These are phyloP conservation scores for Urocolius indicus DNA, from an alignment of 2,113 vertebrate species.

Conservation along the genomic window DNA sequence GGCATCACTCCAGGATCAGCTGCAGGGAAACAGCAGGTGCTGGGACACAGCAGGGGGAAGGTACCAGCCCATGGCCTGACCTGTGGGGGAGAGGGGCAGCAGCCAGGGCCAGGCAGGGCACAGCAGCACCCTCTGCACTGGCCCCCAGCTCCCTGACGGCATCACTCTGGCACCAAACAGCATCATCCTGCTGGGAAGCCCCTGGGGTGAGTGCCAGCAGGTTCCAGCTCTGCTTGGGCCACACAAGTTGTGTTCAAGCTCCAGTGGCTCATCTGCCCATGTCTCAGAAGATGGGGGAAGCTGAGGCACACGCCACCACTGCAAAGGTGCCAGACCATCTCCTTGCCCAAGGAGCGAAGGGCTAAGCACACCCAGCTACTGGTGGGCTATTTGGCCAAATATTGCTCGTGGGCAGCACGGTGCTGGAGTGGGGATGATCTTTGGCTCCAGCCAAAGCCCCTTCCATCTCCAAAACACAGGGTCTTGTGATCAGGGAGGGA, in stretches of 20 bases:
- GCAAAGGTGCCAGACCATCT: no score
- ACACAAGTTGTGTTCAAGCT: background rate
- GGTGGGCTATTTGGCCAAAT: background rate
- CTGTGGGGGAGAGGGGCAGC: background rate
- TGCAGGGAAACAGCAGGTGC: background rate
- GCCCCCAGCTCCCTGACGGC: background rate
- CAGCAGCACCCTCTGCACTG: background rate
- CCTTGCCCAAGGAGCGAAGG: background rate
- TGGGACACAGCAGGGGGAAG: background rate
- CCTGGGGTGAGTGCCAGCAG: background rate
- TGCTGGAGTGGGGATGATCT: no score
- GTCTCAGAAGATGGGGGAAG: background rate
- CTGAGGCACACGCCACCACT: background rate
- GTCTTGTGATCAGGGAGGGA: background rate
- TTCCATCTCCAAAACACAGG: background rate
- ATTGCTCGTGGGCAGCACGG: background rate
- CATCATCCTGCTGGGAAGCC: background rate
- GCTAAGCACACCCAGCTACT: background rate
- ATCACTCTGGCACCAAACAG: accelerated
- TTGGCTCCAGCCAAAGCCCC: background rate
- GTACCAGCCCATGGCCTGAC: background rate
- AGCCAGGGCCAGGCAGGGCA: background rate
- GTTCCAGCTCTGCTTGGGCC: background rate
- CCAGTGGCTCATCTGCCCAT: background rate
- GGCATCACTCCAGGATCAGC: background rate